Evolutionary conservation across 35 echinoderm and acorn worm species (phyloP).

Genomic region (Anneissia japonica): DNA sequence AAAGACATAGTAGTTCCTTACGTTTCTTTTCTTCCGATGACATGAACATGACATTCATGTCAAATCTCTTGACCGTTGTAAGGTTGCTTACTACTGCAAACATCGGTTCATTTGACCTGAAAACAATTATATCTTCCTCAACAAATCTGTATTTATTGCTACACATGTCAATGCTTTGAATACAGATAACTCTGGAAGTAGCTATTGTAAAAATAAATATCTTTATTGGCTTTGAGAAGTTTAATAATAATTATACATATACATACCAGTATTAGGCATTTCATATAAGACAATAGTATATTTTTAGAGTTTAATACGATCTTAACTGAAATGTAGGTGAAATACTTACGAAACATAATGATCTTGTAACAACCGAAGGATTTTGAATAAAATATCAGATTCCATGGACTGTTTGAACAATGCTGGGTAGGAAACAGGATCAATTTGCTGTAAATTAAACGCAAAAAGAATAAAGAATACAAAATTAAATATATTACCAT

Average conservation of each 20-base stretch:
- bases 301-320: too few relatives aligned
- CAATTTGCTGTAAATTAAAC: conserved; percentile 55
- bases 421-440: conserved; percentile 38
- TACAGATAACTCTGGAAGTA: too few relatives aligned
- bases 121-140: not conserved
- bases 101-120: conserved; percentile 55
- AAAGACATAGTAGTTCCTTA: conserved; percentile 14
- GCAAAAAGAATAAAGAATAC: too few relatives aligned
- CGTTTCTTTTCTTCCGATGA: conserved; percentile 86
- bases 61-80: conserved; percentile 73
- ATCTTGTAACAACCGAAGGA: conserved; percentile 46
- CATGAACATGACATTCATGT: conserved; percentile 99
- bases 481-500: too few relatives aligned
- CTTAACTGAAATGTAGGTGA: not conserved
- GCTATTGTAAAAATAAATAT: too few relatives aligned
- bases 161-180: too few relatives aligned
- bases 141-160: too few relatives aligned
- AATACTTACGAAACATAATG: conserved; percentile 76
- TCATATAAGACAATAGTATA: too few relatives aligned
- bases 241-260: too few relatives aligned
- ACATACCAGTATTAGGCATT: too few relatives aligned
- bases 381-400: conserved; percentile 56
- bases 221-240: too few relatives aligned
- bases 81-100: conserved; percentile 50
- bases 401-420: conserved; percentile 80